Evolutionary conservation across 2,888 invertebrate genomes (phyloP).

Genomic region (Clitarchus hookeri): DNA sequence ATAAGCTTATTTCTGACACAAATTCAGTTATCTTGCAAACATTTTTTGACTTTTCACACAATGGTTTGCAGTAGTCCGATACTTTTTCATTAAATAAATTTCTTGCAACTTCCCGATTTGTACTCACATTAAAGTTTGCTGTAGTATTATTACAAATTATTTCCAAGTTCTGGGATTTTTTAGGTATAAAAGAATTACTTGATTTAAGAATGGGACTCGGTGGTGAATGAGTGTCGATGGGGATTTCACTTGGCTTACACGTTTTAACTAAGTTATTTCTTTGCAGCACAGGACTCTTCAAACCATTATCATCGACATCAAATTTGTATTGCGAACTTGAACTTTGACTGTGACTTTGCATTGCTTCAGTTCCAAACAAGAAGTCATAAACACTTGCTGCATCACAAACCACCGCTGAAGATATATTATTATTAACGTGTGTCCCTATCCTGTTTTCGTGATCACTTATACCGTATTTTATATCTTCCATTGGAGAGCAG

Average conservation of each 20-base stretch:
- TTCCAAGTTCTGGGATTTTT: not conserved
- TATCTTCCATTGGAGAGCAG: no score
- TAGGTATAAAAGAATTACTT: not conserved
- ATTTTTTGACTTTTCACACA: not conserved
- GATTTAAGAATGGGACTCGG: not conserved
- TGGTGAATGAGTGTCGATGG: not conserved
- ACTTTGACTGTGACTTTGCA: not conserved
- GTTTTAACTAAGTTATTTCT: not conserved
- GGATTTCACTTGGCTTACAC: not conserved
- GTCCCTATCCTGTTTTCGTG: not conserved
- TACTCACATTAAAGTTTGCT: not conserved
- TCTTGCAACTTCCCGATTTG: not conserved
- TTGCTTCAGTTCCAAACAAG: not conserved
- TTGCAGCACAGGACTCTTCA: constrained; percentile 1
- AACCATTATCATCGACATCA: not conserved
- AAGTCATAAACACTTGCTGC: not conserved
- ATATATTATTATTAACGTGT: not conserved
- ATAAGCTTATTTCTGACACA: not conserved
- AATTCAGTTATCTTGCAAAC: not conserved
- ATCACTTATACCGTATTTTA: no score
- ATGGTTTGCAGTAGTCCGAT: not conserved
- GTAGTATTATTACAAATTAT: not conserved
- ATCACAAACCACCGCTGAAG: constrained; percentile 7
- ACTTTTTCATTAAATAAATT: not conserved
- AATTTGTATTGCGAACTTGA: not conserved